phyloP scores from a whole-genome alignment of 2,888 invertebrate species.

The Odontomyia ornata region DNA sequence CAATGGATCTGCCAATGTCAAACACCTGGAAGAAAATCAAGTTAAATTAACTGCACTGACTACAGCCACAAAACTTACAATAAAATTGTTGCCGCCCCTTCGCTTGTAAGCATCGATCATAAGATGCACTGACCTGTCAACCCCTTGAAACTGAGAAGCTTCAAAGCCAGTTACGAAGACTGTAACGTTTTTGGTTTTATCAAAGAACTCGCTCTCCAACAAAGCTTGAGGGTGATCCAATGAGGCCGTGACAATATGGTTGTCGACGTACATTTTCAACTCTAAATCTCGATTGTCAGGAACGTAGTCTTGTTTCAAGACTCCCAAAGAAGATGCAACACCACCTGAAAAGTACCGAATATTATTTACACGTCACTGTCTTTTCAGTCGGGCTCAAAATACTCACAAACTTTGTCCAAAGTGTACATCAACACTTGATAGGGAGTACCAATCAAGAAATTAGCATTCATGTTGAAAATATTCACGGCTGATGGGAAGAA shows the following conservation, averaged over 20 bases:
- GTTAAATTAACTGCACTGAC: background rate
- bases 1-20: constrained; percentile 47
- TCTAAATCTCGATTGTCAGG: background rate
- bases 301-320: constrained; percentile 14
- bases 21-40: constrained; percentile 18
- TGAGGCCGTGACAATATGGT: background rate
- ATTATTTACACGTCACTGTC: background rate
- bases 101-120: background rate
- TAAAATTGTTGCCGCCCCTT: background rate
- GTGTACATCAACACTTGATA: background rate
- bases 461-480: background rate
- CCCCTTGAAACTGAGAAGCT: background rate
- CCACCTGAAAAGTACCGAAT: background rate
- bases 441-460: constrained; percentile 13
- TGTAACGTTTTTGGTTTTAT: background rate
- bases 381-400: background rate
- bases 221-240: background rate
- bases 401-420: constrained; percentile 18
- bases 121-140: background rate
- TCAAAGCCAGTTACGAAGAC: constrained; percentile 25
- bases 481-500: background rate
- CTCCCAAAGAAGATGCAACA: background rate
- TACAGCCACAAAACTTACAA: constrained; percentile 2
- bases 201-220: background rate
- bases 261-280: background rate